phyloP scores from a whole-genome alignment of 2,888 invertebrate genomes.

The Beris chalybata region DNA sequence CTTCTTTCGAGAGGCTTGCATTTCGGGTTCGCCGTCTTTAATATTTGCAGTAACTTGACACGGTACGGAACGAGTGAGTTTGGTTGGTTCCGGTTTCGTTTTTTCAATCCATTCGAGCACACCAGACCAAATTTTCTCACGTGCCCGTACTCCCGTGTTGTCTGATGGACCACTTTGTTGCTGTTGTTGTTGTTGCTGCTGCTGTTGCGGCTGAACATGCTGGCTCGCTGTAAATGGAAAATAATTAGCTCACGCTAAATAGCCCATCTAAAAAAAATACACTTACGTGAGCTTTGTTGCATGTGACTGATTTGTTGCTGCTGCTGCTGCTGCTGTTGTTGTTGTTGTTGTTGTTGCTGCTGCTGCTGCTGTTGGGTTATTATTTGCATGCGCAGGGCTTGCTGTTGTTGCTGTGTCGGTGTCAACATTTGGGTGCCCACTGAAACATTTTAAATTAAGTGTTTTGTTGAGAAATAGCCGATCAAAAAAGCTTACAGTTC shows the following conservation, averaged over 20 bases:
- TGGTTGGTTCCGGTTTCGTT: conserved; percentile 78
- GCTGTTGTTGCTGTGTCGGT: conserved; percentile 45
- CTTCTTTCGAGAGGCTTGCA: conserved; percentile 51
- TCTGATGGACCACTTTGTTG: conserved; percentile 37
- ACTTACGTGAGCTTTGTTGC: conserved; percentile 48
- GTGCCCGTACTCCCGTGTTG: conserved; percentile 45
- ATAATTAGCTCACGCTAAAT: neutral
- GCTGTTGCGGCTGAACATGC: conserved; percentile 38
- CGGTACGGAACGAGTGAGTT: conserved; percentile 71
- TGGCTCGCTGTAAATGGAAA: conserved; percentile 31
- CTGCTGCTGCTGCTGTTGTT: conserved; percentile 55
- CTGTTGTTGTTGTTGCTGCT: conserved; percentile 41
- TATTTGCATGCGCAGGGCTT: conserved; percentile 51
- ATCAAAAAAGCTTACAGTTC: conserved; percentile 38
- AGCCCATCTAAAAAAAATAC: neutral
- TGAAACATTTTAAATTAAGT: conserved; percentile 2
- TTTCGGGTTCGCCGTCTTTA: conserved; percentile 84
- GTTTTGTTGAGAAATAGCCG: neutral
- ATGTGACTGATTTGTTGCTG: conserved; percentile 44
- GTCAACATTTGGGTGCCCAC: conserved; percentile 40
- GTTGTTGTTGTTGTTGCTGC: conserved; percentile 51
- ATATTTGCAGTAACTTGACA: conserved; percentile 73
- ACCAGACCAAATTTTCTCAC: conserved; percentile 71
- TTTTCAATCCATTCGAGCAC: conserved; percentile 93
- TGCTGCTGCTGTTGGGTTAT: conserved; percentile 56